Evolutionary conservation across 2,888 invertebrate genomes (phyloP).

Genomic region (Volucella inanis): DNA sequence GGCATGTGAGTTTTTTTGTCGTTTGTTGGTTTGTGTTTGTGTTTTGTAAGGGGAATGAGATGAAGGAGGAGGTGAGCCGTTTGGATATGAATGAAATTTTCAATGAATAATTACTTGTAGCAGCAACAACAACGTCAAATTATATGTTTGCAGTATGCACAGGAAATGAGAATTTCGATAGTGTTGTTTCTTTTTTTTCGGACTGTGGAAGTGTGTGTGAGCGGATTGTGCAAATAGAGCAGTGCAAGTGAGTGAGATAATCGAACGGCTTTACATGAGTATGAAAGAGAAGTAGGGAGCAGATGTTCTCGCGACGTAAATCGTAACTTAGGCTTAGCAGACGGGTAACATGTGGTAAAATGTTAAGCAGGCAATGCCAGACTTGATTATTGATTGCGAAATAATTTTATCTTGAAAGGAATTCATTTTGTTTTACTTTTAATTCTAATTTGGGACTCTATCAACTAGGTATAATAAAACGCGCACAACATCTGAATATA

Average conservation of each 20-base stretch:
- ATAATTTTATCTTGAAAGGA: neutral
- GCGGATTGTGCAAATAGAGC: slow-evolving; percentile 49
- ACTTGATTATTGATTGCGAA: neutral
- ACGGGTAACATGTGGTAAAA: neutral
- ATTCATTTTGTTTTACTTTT: neutral
- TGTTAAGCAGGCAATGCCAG: slow-evolving; percentile 48
- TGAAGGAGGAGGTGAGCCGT: slow-evolving; percentile 31
- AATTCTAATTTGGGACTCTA: too few relatives aligned
- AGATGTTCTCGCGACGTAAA: slow-evolving; percentile 43
- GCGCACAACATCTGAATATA: too few relatives aligned
- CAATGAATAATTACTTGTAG: slow-evolving; percentile 58
- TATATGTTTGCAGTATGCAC: slow-evolving; percentile 47
- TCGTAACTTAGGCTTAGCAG: slow-evolving; percentile 29
- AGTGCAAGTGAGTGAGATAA: neutral
- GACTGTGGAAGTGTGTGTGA: slow-evolving; percentile 20
- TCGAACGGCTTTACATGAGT: neutral
- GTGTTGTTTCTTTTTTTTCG: neutral
- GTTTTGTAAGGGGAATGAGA: neutral
- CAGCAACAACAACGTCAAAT: slow-evolving; percentile 42
- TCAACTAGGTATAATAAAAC: too few relatives aligned
- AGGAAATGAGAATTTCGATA: slow-evolving; percentile 58
- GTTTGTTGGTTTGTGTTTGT: slow-evolving; percentile 1
- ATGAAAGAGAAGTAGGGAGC: slow-evolving; percentile 27
- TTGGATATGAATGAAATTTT: slow-evolving; percentile 61
- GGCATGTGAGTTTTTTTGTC: slow-evolving; percentile 1